Conservation (phyloP, 2,113 vertebrate species). For the Thamnophis sirtalis region DNA sequence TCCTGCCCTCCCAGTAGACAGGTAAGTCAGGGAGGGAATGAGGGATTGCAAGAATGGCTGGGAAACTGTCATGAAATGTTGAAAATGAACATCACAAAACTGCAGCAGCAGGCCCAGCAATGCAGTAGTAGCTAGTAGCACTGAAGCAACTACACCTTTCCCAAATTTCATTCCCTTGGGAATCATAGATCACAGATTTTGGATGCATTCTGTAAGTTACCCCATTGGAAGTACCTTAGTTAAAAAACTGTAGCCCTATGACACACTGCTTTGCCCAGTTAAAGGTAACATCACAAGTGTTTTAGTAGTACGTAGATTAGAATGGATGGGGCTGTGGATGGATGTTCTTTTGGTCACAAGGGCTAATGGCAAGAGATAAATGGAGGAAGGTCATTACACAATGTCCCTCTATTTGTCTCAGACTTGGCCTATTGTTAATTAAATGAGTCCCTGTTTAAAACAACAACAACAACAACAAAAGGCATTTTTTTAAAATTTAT, state of each 20-base stretch:
- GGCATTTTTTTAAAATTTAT: not conserved
- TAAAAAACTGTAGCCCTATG: too few relatives aligned
- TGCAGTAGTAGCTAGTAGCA: not conserved
- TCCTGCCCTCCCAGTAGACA: not conserved
- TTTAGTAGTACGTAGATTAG: too few relatives aligned
- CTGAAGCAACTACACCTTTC: not conserved
- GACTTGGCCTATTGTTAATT: not conserved
- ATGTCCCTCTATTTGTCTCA: not conserved
- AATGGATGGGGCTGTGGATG: not conserved
- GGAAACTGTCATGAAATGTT: not conserved
- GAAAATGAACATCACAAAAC: not conserved
- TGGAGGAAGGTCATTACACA: not conserved
- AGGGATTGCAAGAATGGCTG: not conserved
- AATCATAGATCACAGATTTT: too few relatives aligned
- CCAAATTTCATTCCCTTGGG: too few relatives aligned
- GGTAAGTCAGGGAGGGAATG: not conserved
- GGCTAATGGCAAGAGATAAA: not conserved
- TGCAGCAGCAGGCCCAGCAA: not conserved
- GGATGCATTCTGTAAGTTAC: too few relatives aligned
- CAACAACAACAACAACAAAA: not conserved
- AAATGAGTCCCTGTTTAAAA: not conserved
- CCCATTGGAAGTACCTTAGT: too few relatives aligned
- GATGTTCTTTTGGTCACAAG: not conserved
- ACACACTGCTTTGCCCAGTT: too few relatives aligned
- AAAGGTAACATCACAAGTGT: too few relatives aligned